Percentiles rank a stretch among this genome's conserved stretches.
Evolutionary conservation across 2,888 invertebrate genomes (phyloP).

Genomic region (Dryocosmus kuriphilus): DNA sequence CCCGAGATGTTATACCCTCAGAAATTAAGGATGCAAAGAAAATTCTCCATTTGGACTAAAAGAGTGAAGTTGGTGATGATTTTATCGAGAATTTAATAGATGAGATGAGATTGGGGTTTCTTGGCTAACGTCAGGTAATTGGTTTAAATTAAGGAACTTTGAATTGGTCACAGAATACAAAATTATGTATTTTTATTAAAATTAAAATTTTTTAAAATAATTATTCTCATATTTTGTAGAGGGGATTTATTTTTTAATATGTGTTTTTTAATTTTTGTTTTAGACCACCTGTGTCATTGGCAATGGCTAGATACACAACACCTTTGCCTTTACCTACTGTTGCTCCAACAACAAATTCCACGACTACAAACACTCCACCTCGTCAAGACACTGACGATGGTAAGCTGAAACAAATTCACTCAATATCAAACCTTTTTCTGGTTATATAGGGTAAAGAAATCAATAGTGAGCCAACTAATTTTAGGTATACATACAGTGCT

Average conservation of each 20-base stretch:
- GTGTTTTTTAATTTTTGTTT: conserved; percentile 52
- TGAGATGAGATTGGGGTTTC: not conserved
- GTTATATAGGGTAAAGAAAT: too few relatives aligned
- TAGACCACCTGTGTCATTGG: conserved; percentile 90
- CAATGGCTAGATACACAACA: conserved; percentile 81
- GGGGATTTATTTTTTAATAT: not conserved
- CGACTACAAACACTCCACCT: conserved; percentile 72
- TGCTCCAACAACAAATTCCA: conserved; percentile 75
- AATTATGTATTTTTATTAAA: too few relatives aligned
- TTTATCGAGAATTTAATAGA: not conserved
- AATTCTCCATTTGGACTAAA: conserved; percentile 12
- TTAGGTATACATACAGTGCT: too few relatives aligned
- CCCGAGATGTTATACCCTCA: not conserved
- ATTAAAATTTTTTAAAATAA: too few relatives aligned
- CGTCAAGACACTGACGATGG: conserved; percentile 83
- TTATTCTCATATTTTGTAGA: too few relatives aligned
- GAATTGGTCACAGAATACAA: not conserved
- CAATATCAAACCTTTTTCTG: not conserved
- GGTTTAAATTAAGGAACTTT: not conserved
- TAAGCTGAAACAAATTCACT: conserved; percentile 76
- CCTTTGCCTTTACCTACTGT: conserved; percentile 76
- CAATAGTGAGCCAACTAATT: too few relatives aligned
- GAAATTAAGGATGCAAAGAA: conserved; percentile 7
- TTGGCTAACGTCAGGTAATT: conserved; percentile 2
- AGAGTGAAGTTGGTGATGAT: conserved; percentile 7